Conservation (phyloP, 2,797 vertebrate species). For the Odontamblyopus rebecca region DNA sequence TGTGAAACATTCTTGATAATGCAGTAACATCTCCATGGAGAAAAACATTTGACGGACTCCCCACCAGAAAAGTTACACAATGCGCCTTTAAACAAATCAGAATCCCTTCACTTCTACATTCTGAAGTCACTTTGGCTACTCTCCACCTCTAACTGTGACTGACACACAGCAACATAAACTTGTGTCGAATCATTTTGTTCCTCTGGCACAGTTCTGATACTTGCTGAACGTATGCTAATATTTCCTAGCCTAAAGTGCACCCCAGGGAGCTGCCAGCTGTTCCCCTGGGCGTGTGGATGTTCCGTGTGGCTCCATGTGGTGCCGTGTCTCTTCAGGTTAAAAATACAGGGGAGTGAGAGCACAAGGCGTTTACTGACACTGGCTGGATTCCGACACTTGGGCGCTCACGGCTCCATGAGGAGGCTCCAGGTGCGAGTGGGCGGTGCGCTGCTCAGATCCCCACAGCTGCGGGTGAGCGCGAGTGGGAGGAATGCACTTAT, state of each 20-base stretch:
- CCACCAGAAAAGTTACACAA: too few species aligned
- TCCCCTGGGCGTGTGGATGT: conserved; percentile 27
- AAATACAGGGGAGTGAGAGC: conserved; percentile 34
- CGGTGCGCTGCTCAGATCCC: conserved; percentile 36
- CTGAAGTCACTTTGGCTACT: not conserved
- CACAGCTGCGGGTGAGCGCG: conserved; percentile 26
- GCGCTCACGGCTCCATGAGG: conserved; percentile 28
- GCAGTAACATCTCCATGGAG: too few species aligned
- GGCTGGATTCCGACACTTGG: conserved; percentile 30
- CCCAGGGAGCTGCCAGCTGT: conserved; percentile 13
- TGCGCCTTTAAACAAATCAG: too few species aligned
- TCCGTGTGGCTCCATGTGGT: conserved; percentile 28
- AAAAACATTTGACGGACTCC: too few species aligned
- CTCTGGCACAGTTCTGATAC: not conserved
- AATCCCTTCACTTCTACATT: too few species aligned
- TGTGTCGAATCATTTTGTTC: not conserved
- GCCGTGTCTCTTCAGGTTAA: conserved; percentile 21
- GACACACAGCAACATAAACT: not conserved
- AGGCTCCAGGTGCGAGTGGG: conserved; percentile 43
- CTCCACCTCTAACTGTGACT: not conserved
- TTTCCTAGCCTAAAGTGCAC: not conserved
- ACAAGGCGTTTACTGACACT: conserved; percentile 40
- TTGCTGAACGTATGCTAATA: conserved; percentile 6
- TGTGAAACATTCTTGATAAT: too few species aligned
- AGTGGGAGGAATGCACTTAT: conserved; percentile 58